phyloP scores from a whole-genome alignment of 2,797 vertebrate species.

The Hydrocynus forskahlii region DNA sequence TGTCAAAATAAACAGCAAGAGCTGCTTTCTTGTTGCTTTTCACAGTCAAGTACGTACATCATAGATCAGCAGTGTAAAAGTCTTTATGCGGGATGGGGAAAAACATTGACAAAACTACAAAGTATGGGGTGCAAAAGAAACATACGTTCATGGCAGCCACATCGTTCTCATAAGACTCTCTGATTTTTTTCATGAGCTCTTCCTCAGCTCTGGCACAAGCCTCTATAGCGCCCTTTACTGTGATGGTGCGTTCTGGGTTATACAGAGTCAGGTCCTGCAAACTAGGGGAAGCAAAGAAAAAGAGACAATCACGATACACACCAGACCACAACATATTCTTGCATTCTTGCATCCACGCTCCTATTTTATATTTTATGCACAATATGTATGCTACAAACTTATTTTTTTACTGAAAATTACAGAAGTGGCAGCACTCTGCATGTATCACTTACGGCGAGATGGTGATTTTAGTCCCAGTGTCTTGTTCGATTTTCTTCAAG shows the following conservation, averaged over 20 bases:
- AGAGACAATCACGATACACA: background rate
- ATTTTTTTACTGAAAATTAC: too few relatives aligned
- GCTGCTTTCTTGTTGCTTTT: too few relatives aligned
- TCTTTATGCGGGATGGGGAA: too few relatives aligned
- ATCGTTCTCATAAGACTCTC: slow-evolving; percentile 97
- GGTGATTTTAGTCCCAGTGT: slow-evolving; percentile 97
- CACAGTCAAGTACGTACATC: background rate
- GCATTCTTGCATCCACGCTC: too few relatives aligned
- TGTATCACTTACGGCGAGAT: slow-evolving; percentile 89
- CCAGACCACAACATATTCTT: too few relatives aligned
- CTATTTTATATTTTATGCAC: background rate
- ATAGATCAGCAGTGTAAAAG: background rate
- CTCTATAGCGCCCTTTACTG: slow-evolving; percentile 90
- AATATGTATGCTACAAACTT: too few relatives aligned
- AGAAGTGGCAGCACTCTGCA: background rate
- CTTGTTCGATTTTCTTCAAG: slow-evolving; percentile 97
- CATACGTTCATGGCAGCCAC: slow-evolving; percentile 99
- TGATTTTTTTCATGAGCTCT: slow-evolving; percentile 98
- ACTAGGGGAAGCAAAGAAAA: slow-evolving; percentile 65
- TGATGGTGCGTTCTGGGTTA: slow-evolving; percentile 97
- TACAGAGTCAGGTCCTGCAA: slow-evolving; percentile 96
- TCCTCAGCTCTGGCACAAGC: slow-evolving; percentile 90
- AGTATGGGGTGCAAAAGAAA: background rate
- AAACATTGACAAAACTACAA: too few relatives aligned
- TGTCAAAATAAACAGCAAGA: too few relatives aligned